phyloP scores from a whole-genome alignment of 2,113 vertebrate genomes.

The Chloropsis cyanopogon region DNA sequence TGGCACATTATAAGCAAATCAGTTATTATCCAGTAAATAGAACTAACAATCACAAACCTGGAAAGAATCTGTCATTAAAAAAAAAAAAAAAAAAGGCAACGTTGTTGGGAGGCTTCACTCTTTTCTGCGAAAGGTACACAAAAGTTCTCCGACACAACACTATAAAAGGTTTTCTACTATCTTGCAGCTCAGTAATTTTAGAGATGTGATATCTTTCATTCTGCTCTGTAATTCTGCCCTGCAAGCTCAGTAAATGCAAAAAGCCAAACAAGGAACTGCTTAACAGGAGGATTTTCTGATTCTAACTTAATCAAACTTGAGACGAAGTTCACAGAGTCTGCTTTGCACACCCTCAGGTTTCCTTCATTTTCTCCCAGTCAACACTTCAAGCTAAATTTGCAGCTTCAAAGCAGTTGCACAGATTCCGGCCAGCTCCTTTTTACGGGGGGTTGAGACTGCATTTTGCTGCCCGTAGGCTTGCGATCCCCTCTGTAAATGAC shows the following conservation, averaged over 20 bases:
- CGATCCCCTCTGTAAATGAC: accelerated
- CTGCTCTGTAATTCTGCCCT: not conserved
- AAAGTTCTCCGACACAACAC: not conserved
- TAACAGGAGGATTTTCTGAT: not conserved
- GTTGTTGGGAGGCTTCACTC: no score
- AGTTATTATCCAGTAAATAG: not conserved
- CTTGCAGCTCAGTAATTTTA: not conserved
- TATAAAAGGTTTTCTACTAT: not conserved
- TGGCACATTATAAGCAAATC: not conserved
- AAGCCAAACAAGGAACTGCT: not conserved
- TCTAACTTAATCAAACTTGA: not conserved
- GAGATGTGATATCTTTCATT: not conserved
- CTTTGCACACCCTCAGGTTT: not conserved
- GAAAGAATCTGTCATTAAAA: not conserved
- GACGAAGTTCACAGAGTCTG: not conserved
- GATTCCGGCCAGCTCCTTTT: not conserved
- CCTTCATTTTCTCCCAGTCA: not conserved
- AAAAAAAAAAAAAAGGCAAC: not conserved
- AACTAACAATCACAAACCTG: not conserved
- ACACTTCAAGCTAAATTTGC: not conserved
- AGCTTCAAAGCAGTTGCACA: not conserved
- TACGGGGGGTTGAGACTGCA: not conserved
- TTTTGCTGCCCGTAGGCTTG: not conserved
- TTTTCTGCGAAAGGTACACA: not conserved
- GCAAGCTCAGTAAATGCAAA: not conserved